Evolutionary conservation across 2,113 vertebrate genomes (phyloP), one percentile per base, ranked within the genome.

Genomic region (Sus scrofa): DNA sequence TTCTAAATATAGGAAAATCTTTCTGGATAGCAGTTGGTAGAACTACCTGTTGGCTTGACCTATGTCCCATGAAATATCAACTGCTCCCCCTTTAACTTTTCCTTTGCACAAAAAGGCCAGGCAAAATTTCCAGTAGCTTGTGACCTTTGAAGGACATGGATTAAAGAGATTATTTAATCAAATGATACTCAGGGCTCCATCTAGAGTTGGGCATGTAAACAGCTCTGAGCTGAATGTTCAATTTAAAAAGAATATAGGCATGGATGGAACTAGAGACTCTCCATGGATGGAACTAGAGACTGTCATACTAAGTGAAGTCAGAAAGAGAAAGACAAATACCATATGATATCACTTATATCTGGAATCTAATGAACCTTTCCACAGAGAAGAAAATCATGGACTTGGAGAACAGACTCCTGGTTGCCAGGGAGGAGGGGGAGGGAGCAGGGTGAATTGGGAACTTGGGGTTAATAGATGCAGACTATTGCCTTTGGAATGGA

Each of bases 1-100:
- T 77, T 92, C 62, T 68, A 94, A 97, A 86, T 74, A 95, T 34
- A 90, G 10, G 8, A 84, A 89, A 93, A 54, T 56, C 4, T 90
- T 88, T 50, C 50, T 22, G 19, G 24, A n/a, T 60, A 8, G 4
- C 34, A 74, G 6, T 50, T n/a, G n/a, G n/a, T n/a, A n/a, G 7
- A 52, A 82, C 27, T 39, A 77, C 10, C 30, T 78, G 12, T 71
- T 84, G 37, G 6, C 60, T 90, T 71, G 1, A 62, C 58, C 15
- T 81, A 12, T 44, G 24, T 67, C 63, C 30, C n/a, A 63, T 70
- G 30, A 70, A 56, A n/a, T 70, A 84, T 11, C 32, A 89, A n/a
- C 15, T 52, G 16, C n/a, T 79, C 9, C 3, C 6, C 3, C 22
- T 71, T 89, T 79, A 60, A n/a, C 34, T 87, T 68, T 73, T 15